phyloP scores from a whole-genome alignment of 2,888 invertebrate genomes.

The Pseudoips prasinana region DNA sequence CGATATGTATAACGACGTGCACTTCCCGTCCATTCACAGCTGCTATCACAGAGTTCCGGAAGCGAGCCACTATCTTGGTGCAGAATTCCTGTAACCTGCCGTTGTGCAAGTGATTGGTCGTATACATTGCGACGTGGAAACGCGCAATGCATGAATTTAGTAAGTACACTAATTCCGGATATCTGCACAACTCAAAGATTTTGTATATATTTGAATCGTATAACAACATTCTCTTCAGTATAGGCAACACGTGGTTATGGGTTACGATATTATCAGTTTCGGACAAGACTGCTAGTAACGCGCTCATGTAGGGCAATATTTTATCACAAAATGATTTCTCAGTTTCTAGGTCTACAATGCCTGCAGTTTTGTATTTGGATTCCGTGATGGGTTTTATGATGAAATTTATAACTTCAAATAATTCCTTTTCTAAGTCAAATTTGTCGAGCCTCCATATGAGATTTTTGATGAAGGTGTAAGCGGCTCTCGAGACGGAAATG shows the following conservation, averaged over 20 bases:
- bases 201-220: not conserved
- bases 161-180: not conserved
- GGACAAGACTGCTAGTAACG: conserved; percentile 26
- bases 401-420: conserved; percentile 31
- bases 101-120: conserved; percentile 10
- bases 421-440: conserved; percentile 32
- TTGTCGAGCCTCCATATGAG: conserved; percentile 39
- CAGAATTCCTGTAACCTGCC: conserved; percentile 28
- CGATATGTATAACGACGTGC: conserved; percentile 29
- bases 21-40: conserved; percentile 32
- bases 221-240: not conserved
- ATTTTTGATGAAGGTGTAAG: conserved; percentile 34
- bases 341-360: conserved; percentile 26
- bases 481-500: conserved; percentile 19
- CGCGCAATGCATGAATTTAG: conserved; percentile 12
- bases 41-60: conserved; percentile 28
- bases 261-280: conserved; percentile 25
- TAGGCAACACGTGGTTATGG: conserved; percentile 29
- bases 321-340: conserved; percentile 27
- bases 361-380: conserved; percentile 25
- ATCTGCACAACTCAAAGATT: not conserved
- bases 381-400: conserved; percentile 32
- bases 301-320: conserved; percentile 24
- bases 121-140: conserved; percentile 7
- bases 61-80: conserved; percentile 27